Evolutionary conservation across 2,888 invertebrate species (phyloP), one percentile per base, ranked within the genome.

Genomic region (Hipparchia semele): DNA sequence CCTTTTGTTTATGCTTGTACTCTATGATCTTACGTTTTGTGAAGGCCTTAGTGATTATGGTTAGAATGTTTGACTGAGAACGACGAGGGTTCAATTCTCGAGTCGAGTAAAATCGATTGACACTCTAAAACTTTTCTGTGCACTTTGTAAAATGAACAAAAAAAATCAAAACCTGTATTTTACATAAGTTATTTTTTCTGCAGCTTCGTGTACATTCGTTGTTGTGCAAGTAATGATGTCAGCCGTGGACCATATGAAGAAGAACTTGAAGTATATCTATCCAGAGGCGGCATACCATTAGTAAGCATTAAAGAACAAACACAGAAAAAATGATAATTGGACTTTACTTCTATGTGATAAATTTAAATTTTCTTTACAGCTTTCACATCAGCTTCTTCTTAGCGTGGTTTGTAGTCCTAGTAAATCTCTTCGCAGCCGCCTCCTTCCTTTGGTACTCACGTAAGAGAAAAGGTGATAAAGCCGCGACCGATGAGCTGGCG

Each of bases 381-480:
- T 98, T 96, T 87, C 97, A 97, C 78, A 96, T 95, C 84, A 97
- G 97, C 68, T 95, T 96, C 84, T 95, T 95, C 86, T 86, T 97
- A 80, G 97, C 97, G 51, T 98, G 97, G 97, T 94, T 97, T 76
- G 97, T 97, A 1, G 97, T 97, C 73, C 90, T 95, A 45, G 93
- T 96, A 68, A 97, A 97, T 85, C 83, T 96, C 9, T 84, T 95
- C 59, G 95, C 97, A 10, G 96, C 96, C 1, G 90, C 95, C 9
- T 94, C 96, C 69, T 98, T 98, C 87, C 95, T 98, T 80, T 94
- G 97, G 90, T 97, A 96, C 85, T 98, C 98, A 0, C 95, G 96
- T 73, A 98, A 98, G 86, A 96, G 97, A 87, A 98, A 98, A 94
- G 96, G 97, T 0, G 96, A 96, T 79, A 96, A 97, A 82, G 97